Base-by-base conservation (phyloP, 2,888 invertebrate genomes). In the Hofmannophila pseudospretella region DNA sequence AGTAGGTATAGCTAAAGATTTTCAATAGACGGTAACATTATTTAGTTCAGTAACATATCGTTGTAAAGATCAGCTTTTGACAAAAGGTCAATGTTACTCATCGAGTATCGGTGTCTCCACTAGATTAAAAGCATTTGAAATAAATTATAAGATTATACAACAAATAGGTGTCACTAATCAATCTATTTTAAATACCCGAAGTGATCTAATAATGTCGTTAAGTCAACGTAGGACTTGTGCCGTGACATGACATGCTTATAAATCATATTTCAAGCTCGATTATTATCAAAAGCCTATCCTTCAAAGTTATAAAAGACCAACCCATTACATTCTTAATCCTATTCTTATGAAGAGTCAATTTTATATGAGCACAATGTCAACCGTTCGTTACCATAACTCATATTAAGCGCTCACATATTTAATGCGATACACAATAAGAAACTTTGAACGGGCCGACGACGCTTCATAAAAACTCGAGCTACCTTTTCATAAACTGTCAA, bases 251-350 rank as follows among this genome's bases (percentile, higher is more conserved):
- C 75, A 67, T 43, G 57, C 60, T 38, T 68, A 69, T 82, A 79
- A 82, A 82, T 82, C 81, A 84, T 79, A 75, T 67, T 68, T 61
- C 72, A 67, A 69, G 61, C 63, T 59, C 75, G 76, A 78, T 82
- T 69, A 75, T 70, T 72, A 80, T 80, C 72, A 80, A 77, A 76
- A 67, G 65, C 53, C 64, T 69, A 75, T 73, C 62, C 61, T 67
- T 72, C 69, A 73, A 63, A 58, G 41, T 35, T 51, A 72, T 73
- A 72, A 73, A 69, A 58, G 54, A 64, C 54, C 64, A 61, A 52
- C 62, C 62, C 54, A 73, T 72, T 72, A 80, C 77, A 79, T 59
- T 57, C 55, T 50, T 79, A 84, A 81, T 82, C 76, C 80, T 67
- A 74, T 82, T 82, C 68, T 72, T 67, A 59, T 58, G 59, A 65